Evolutionary conservation across 1,140 invertebrate genomes (phyloP), one percentile per base, ranked within the genome.

Genomic region (Littorina saxatilis): DNA sequence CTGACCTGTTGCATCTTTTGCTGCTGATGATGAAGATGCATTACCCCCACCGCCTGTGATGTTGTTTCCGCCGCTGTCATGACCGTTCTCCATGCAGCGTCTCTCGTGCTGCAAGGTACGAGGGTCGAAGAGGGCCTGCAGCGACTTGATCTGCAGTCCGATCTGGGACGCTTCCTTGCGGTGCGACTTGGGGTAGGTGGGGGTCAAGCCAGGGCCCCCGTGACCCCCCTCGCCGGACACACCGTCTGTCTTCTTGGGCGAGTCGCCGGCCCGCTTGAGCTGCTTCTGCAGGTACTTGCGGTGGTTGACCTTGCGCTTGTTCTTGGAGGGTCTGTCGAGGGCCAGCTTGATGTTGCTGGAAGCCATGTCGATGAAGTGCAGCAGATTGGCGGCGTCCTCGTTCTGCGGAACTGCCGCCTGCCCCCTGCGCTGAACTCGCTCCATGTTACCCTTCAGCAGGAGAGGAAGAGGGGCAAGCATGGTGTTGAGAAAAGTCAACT

Each of bases 211-310:
- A 3, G 27, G 15, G 1, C 40, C 63, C 23, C 32, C n/a, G 50
- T 23, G 27, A n/a, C 23, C 5, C 2, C 43, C 77, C 20, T 50
- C 63, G 23, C 40, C 58, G 29, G 63, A 47, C 23, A 27, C n/a
- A 29, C 27, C 37, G 17, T 70, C 63, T 23, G 32, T 29, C 63
- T 80, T 75, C 74, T 78, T 78, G 0, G 82, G 70, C 13, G 85
- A 82, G 50, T 47, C 77, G 23, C 80, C 81, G 70, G 88, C 88
- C 13, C 85, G 74, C 78, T 90, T 91, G n/a, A 91, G 77, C 52
- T 91, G 89, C 82, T 91, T 91, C 80, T 90, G 90, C 43, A 91
- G 82, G 82, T 91, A 91, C 82, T 90, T 91, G 50, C 90, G 78
- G 61, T 91, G 90, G 73, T 91, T 91, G 27, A 91, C 88, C 63